Percentiles rank a stretch among this genome's conserved stretches.
These are phyloP conservation scores for Azorinus chamasolen DNA, from an alignment of 2,888 invertebrate species.

Conservation along the genomic window DNA sequence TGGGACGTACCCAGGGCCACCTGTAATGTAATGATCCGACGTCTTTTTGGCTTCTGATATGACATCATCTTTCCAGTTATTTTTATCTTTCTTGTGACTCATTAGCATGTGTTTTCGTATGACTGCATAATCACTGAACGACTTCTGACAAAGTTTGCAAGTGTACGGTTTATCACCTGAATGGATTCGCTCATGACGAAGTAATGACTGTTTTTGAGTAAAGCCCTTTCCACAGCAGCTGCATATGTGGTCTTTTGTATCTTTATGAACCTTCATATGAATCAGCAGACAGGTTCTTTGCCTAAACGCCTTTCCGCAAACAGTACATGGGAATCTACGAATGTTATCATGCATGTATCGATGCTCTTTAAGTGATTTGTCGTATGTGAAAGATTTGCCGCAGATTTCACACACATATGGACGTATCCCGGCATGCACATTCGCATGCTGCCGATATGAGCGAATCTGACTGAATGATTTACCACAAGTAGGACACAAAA, in stretches of 20 bases:
- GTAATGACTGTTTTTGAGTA: constrained; percentile 86
- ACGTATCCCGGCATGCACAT: constrained; percentile 79
- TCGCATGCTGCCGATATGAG: constrained; percentile 78
- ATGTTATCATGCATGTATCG: constrained; percentile 83
- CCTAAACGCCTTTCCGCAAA: constrained; percentile 84
- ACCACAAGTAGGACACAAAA: constrained; percentile 79
- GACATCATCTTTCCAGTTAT: constrained; percentile 73
- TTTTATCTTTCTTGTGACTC: constrained; percentile 76
- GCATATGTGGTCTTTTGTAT: constrained; percentile 85
- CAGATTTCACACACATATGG: constrained; percentile 81
- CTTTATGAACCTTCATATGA: constrained; percentile 86
- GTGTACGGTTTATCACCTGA: constrained; percentile 85
- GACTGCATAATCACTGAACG: constrained; percentile 81
- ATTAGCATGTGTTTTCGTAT: constrained; percentile 80
- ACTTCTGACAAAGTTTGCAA: constrained; percentile 85
- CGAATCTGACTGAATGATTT: constrained; percentile 79
- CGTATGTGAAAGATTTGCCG: constrained; percentile 77
- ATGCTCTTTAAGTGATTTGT: constrained; percentile 82
- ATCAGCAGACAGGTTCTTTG: constrained; percentile 86
- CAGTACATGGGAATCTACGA: constrained; percentile 84
- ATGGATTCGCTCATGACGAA: constrained; percentile 87
- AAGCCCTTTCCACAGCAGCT: constrained; percentile 86
- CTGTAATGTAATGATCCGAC: constrained; percentile 39
- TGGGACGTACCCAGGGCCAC: constrained; percentile 42
- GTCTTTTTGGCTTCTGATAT: constrained; percentile 12